Base-by-base conservation (phyloP, 2,797 vertebrate genomes). In the Cyclopterus lumpus region DNA sequence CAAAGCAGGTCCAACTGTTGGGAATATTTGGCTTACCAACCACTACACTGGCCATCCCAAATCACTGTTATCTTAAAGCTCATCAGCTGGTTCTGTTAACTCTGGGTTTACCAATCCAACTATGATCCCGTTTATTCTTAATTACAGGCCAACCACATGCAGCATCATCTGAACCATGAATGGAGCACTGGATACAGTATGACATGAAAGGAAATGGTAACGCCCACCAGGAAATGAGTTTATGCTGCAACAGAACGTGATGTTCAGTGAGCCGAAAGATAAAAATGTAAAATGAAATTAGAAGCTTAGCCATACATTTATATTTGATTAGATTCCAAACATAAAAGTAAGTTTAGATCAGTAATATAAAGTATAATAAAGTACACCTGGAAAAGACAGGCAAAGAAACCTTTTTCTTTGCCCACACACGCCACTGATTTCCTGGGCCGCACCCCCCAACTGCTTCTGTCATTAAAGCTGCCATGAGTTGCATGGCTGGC, bases 391-490 rank as follows among this genome's bases (percentile, higher is more conserved):
- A 64, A 69, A 36, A 70, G 74, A 68, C 70, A 70, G 38, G 57
- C 64, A 77, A 60, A 75, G 8, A 79, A 55, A 40, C 66, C 75
- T 84, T 85, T 83, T n/a, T n/a, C n/a, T n/a, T n/a, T n/a, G n/a
- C n/a, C n/a, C 67, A 60, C 65, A 81, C 77, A 79, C 60, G 42
- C 18, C 71, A 64, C 77, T 80, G 85, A 89, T 80, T 87, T 88
- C 77, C 75, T 73, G 65, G 22, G 67, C 88, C 20, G 42, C 70
- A 73, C 6, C 55, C 64, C 80, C 77, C 72, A 65, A 87, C 79
- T 67, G 88, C 80, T 89, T 90, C 86, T 67, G 84, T 86, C 89
- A 93, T 93, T 92, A 90, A 85, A 86, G 84, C 87, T 80, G 80
- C 85, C 83, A 88, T 81, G 83, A 88, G 83, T 80, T 79, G 85